Evolutionary conservation across 2,888 invertebrate genomes (phyloP).

Genomic region (Drosophila sordidula): DNA sequence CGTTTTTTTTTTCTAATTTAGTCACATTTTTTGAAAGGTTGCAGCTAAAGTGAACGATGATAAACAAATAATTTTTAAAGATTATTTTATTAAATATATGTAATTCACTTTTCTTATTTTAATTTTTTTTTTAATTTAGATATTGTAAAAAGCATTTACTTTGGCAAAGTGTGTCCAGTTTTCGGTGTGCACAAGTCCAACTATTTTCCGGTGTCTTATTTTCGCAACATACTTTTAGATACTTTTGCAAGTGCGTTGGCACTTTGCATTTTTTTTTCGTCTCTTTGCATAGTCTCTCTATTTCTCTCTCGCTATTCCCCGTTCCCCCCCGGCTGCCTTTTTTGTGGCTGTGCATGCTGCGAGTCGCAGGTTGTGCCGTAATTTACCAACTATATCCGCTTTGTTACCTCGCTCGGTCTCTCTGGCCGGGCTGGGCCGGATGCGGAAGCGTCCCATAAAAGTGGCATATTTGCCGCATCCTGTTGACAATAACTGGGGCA

Average conservation of each 20-base stretch:
- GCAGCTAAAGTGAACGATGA: too few relatives aligned
- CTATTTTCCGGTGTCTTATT: slow-evolving; percentile 44
- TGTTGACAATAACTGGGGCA: slow-evolving; percentile 77
- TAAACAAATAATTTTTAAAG: too few relatives aligned
- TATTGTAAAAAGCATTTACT: too few relatives aligned
- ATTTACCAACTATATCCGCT: slow-evolving; percentile 80
- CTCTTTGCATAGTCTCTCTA: slow-evolving; percentile 30
- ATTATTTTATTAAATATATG: too few relatives aligned
- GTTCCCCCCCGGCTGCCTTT: background rate
- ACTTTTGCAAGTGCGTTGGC: slow-evolving; percentile 59
- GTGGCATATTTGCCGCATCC: slow-evolving; percentile 81
- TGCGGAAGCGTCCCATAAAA: slow-evolving; percentile 75
- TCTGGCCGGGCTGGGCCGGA: slow-evolving; percentile 49
- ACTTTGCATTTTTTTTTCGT: slow-evolving; percentile 58
- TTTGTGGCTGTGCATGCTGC: slow-evolving; percentile 34
- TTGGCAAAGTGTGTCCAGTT: slow-evolving; percentile 9
- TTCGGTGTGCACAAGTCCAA: background rate
- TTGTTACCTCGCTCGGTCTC: slow-evolving; percentile 56
- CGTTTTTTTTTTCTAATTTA: too few relatives aligned
- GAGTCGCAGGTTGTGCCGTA: slow-evolving; percentile 72
- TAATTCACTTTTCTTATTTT: too few relatives aligned
- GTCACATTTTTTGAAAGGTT: too few relatives aligned
- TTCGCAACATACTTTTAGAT: slow-evolving; percentile 53
- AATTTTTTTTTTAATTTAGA: too few relatives aligned
- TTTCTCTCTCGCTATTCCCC: background rate